Base-by-base conservation (phyloP, 1,140 invertebrate genomes). In the Drosophila navojoa region DNA sequence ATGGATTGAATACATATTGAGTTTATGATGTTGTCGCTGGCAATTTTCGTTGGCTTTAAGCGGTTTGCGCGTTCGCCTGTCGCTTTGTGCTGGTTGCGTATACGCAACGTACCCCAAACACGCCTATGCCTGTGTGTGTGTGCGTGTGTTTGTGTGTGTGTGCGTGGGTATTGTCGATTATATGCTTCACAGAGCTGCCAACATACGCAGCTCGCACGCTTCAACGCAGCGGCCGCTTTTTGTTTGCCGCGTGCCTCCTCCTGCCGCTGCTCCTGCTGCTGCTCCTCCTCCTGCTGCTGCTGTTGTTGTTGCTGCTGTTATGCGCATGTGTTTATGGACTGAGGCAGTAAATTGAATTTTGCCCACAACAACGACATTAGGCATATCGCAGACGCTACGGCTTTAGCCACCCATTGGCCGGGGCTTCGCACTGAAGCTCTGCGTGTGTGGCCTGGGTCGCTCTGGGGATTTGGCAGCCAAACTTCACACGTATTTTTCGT, bases 1-100 rank as follows among this genome's bases (percentile, higher is more conserved):
- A 87, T 89, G 82, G 84, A 87, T 87, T 87, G 82, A 87, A 87
- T 87, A 73, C 71, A 73, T 73, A 87, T 89, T 87, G 82, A 87
- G 82, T 87, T 87, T 87, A 87, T 87, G 82, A 87, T 87, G 82
- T 87, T 87, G 82, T 89, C 82, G 84, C 84, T 87, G 84, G 79
- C 82, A 89, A 87, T 87, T 79, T 87, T 86, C 76, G 82, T 86
- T 87, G 77, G 82, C 84, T 87, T 89, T 87, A 82, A 82, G 82
- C 82, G 84, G 82, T 87, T 87, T 89, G 82, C 71, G 50, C 68
- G 62, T 69, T 76, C 59, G 62, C 35, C 61, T 38, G 58, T 53
- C 57, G 69, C 73, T 70, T 81, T 80, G 71, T 76, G 71, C 59
- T 63, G 71, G 71, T 78, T 74, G 77, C 77, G 79, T 78, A 78